phyloP scores from a whole-genome alignment of 1,140 invertebrate species.

The Temnothorax nylanderi region DNA sequence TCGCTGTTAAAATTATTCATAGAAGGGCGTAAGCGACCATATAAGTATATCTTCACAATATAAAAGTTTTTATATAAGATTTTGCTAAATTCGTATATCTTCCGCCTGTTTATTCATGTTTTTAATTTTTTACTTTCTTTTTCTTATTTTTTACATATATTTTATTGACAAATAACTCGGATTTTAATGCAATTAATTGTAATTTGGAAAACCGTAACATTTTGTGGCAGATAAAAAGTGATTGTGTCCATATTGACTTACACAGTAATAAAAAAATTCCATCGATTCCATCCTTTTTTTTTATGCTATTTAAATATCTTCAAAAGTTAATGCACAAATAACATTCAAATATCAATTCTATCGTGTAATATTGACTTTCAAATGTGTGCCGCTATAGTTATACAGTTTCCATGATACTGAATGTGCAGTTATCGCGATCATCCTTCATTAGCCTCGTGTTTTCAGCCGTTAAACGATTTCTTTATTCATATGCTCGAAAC shows the following conservation, averaged over 20 bases:
- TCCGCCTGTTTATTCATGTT: background rate
- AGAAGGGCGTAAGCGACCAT: background rate
- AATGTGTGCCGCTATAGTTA: background rate
- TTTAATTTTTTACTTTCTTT: background rate
- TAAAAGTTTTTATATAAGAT: background rate
- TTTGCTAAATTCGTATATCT: background rate
- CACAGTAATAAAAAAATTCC: too few relatives aligned
- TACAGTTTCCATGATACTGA: background rate
- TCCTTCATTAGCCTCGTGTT: slow-evolving; percentile 34
- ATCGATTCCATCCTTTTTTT: too few relatives aligned
- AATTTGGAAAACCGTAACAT: too few relatives aligned
- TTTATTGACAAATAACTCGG: too few relatives aligned
- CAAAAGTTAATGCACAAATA: background rate
- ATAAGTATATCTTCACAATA: background rate
- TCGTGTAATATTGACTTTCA: background rate
- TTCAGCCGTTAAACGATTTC: slow-evolving; percentile 67
- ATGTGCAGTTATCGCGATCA: slow-evolving; percentile 31
- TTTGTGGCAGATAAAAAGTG: too few relatives aligned
- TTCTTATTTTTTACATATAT: background rate
- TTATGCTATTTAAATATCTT: background rate
- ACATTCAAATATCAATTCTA: background rate
- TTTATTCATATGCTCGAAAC: slow-evolving; percentile 37
- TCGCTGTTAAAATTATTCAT: background rate
- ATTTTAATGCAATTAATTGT: too few relatives aligned
- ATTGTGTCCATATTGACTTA: too few relatives aligned